Percentiles rank a stretch among this genome's conserved stretches.
Conservation (phyloP, 2,888 invertebrate genomes). For the Parnassius mnemosyne region DNA sequence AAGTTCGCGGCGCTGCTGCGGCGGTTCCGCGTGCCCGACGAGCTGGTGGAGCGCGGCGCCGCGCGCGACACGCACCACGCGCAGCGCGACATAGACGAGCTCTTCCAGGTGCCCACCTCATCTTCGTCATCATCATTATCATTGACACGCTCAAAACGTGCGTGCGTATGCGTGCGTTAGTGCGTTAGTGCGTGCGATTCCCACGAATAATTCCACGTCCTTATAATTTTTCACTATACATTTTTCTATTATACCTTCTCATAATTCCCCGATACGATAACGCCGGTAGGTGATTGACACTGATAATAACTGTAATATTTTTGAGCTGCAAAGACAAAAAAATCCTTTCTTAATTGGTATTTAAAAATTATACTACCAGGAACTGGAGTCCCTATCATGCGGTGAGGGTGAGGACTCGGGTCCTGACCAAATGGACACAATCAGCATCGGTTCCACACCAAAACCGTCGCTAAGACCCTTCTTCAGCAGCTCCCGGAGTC, state of each 20-base stretch:
- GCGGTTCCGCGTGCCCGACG: conserved; percentile 96
- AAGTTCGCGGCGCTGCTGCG: conserved; percentile 96
- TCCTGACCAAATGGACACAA: conserved; percentile 93
- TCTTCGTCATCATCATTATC: too few species aligned
- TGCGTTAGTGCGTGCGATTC: too few species aligned
- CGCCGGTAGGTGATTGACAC: too few species aligned
- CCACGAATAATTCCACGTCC: too few species aligned
- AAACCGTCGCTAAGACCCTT: conserved; percentile 97
- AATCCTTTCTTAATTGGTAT: too few species aligned
- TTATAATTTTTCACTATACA: too few species aligned
- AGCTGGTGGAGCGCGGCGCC: conserved; percentile 85
- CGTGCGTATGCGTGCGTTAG: too few species aligned
- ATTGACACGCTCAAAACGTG: too few species aligned
- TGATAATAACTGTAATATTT: too few species aligned
- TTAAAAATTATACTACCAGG: conserved; percentile 75
- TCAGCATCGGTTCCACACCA: conserved; percentile 98
- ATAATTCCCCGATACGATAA: too few species aligned
- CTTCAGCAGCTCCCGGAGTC: conserved; percentile 94
- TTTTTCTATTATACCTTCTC: too few species aligned
- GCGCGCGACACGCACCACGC: conserved; percentile 85
- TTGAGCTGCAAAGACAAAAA: too few species aligned
- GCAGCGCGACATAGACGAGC: conserved; percentile 94
- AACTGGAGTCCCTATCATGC: conserved; percentile 95
- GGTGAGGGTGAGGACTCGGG: conserved; percentile 93
- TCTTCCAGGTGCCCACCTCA: conserved; percentile 82